phyloP scores from a whole-genome alignment of 2,888 invertebrate species.

The Ennomos fuscantarius region DNA sequence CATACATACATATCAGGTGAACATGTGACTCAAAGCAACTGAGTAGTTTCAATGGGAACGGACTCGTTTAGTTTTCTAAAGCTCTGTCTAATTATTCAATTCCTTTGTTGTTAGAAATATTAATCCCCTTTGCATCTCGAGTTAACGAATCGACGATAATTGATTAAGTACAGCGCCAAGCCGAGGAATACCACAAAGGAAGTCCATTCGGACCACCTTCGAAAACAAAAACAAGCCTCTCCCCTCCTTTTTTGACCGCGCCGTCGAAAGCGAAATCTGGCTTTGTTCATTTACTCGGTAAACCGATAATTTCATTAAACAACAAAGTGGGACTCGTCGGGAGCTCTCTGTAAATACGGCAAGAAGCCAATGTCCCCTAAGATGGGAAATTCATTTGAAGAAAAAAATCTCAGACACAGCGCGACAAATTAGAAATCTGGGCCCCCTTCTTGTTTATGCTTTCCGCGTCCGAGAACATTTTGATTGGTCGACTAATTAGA shows the following conservation, averaged over 20 bases:
- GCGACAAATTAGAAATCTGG: constrained; percentile 66
- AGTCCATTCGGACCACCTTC: constrained; percentile 70
- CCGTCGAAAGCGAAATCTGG: constrained; percentile 79
- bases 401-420: constrained; percentile 72
- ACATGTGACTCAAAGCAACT: constrained; percentile 18
- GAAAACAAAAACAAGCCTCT: constrained; percentile 74
- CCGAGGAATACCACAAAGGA: constrained; percentile 74
- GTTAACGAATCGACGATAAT: constrained; percentile 84
- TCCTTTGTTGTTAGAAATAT: constrained; percentile 45
- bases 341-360: constrained; percentile 78
- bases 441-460: constrained; percentile 56
- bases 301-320: constrained; percentile 86
- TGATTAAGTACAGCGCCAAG: constrained; percentile 77
- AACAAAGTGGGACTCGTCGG: constrained; percentile 81
- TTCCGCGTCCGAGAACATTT: constrained; percentile 43
- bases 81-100: constrained; percentile 20
- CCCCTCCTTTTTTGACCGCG: constrained; percentile 75
- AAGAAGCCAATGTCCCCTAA: constrained; percentile 84
- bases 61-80: constrained; percentile 11
- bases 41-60: constrained; percentile 7
- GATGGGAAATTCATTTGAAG: constrained; percentile 80
- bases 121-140: constrained; percentile 72
- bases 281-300: constrained; percentile 85
- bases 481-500: constrained; percentile 47
- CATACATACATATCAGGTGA: background rate